Percentiles rank a stretch among this genome's conserved stretches.
Evolutionary conservation across 1,140 invertebrate species (phyloP).

Genomic region (Ostrea edulis): DNA sequence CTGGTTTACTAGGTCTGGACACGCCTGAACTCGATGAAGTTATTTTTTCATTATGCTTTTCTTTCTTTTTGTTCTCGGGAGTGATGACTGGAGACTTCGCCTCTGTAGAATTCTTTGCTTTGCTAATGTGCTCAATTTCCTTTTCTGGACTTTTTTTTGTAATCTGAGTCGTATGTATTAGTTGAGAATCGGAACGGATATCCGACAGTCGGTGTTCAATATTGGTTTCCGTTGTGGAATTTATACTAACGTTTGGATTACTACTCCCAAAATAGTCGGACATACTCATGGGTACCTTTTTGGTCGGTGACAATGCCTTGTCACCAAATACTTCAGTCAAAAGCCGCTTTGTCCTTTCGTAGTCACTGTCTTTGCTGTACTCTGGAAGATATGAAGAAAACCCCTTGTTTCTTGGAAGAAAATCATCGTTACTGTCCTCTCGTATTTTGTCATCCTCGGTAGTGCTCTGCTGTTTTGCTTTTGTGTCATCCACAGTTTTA

Average conservation of each 20-base stretch:
- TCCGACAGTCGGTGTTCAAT: neutral
- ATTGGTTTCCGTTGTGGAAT: neutral
- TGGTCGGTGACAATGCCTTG: neutral
- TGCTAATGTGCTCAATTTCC: neutral
- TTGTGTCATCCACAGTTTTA: neutral
- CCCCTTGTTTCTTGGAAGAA: slow-evolving; percentile 24
- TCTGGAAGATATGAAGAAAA: slow-evolving; percentile 36
- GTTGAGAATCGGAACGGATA: neutral
- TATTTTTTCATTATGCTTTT: neutral
- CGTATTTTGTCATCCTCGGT: neutral
- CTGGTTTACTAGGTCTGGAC: neutral
- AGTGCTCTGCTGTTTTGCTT: no score
- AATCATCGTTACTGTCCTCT: neutral
- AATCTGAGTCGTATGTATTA: neutral
- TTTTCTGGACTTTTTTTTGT: neutral
- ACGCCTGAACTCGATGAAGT: neutral
- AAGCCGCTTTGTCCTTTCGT: neutral
- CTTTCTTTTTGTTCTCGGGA: neutral
- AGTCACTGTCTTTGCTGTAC: slow-evolving; percentile 4
- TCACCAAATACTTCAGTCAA: slow-evolving; percentile 25
- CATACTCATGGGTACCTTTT: slow-evolving; percentile 20
- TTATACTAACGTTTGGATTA: slow-evolving; percentile 7
- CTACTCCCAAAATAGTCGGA: slow-evolving; percentile 2
- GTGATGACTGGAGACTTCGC: neutral
- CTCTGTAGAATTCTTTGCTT: neutral